Conservation (phyloP, 1,140 invertebrate species). For the Danaus plexippus region DNA sequence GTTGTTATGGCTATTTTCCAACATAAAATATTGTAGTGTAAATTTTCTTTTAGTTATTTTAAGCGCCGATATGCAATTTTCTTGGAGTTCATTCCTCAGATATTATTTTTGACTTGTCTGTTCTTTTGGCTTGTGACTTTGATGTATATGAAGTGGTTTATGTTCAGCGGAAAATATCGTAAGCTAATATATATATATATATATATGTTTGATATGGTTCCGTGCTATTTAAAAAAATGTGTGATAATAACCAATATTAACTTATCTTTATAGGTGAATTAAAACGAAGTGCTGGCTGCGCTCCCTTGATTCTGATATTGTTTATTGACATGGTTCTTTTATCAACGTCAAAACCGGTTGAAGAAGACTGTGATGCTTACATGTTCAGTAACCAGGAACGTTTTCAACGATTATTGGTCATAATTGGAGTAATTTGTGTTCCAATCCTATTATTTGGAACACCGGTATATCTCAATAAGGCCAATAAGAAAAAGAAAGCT, state of each 20-base stretch:
- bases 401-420: constrained; percentile 86
- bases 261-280: constrained; percentile 27
- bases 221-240: neutral
- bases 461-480: constrained; percentile 83
- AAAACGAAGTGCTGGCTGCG: constrained; percentile 73
- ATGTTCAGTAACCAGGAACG: constrained; percentile 79
- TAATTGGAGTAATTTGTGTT: constrained; percentile 86
- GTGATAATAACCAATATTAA: neutral
- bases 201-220: neutral
- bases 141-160: constrained; percentile 88
- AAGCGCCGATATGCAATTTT: constrained; percentile 79
- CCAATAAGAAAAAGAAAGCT: constrained; percentile 65
- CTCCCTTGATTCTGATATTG: constrained; percentile 88
- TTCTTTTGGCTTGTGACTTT: constrained; percentile 90
- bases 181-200: constrained; percentile 17
- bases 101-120: constrained; percentile 85
- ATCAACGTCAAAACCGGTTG: constrained; percentile 73
- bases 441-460: constrained; percentile 95
- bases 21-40: neutral
- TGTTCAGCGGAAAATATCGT: constrained; percentile 73
- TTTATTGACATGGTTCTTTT: constrained; percentile 94
- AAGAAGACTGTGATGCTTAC: constrained; percentile 68
- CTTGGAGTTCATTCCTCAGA: constrained; percentile 89
- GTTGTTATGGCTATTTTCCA: neutral
- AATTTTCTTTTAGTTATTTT: constrained; percentile 76